These are phyloP conservation scores for Macquaria ambigua DNA, from an alignment of 2,113 vertebrate genomes.

Conservation along the genomic window DNA sequence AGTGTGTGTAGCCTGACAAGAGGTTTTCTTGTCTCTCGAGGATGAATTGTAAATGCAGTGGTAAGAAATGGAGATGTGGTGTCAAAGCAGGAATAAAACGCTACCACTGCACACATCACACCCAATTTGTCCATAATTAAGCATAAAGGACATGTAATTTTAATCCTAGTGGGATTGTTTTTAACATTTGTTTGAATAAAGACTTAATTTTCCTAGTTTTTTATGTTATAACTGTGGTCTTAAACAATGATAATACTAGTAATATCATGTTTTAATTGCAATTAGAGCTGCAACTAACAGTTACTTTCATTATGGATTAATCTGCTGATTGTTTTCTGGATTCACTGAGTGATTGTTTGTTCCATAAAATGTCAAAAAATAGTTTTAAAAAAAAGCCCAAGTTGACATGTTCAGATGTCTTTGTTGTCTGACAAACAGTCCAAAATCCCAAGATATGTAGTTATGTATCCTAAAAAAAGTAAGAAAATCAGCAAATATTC, in stretches of 20 bases:
- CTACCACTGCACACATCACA: conserved; percentile 25
- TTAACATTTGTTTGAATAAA: conserved; percentile 27
- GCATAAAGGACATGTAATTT: conserved; percentile 50
- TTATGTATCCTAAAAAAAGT: not conserved
- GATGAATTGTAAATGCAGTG: conserved; percentile 68
- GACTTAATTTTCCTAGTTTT: not conserved
- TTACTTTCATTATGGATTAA: not conserved
- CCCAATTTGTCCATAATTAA: conserved; percentile 51
- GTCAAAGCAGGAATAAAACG: conserved; percentile 52
- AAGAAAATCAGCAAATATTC: not conserved
- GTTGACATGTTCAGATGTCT: not conserved
- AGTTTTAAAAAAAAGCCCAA: not conserved
- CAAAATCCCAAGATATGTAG: not conserved
- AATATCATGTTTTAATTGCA: not conserved
- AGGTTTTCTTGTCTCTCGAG: conserved; percentile 72
- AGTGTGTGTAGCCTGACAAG: conserved; percentile 67
- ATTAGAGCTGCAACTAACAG: not conserved
- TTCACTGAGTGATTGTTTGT: not conserved
- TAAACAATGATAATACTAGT: not conserved
- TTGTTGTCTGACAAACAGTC: not conserved
- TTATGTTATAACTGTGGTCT: not conserved
- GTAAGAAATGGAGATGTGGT: conserved; percentile 60
- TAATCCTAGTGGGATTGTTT: conserved; percentile 25
- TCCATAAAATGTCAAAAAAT: not conserved
- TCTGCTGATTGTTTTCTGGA: not conserved